Conservation (phyloP, 2,113 vertebrate genomes). For the Tapirus terrestris region DNA sequence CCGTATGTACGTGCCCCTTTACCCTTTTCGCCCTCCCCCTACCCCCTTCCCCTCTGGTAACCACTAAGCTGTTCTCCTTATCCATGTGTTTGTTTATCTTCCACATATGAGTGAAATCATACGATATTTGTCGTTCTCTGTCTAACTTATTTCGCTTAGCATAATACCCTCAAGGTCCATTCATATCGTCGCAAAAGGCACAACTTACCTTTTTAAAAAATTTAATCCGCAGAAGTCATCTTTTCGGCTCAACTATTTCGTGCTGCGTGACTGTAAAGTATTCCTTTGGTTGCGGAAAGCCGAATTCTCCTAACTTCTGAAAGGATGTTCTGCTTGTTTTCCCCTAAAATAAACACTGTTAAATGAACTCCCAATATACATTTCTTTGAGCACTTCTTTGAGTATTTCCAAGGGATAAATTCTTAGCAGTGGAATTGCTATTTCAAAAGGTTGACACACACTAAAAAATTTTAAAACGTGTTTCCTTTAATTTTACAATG, state of each 20-base stretch:
- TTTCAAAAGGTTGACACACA: background rate
- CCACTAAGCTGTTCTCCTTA: too few relatives aligned
- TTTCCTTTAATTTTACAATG: conserved; percentile 21
- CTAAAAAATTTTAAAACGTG: background rate
- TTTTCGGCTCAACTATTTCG: background rate
- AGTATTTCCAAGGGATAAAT: conserved; percentile 1
- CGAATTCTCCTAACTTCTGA: background rate
- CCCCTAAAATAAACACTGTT: background rate
- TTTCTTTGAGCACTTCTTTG: background rate
- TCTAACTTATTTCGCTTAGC: too few relatives aligned
- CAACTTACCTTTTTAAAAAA: background rate
- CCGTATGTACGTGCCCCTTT: too few relatives aligned
- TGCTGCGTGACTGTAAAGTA: background rate
- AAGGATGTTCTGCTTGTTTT: background rate
- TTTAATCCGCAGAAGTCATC: background rate
- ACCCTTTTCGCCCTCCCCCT: too few relatives aligned
- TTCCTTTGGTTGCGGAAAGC: background rate
- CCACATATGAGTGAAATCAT: too few relatives aligned
- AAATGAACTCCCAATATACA: background rate
- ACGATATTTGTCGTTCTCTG: too few relatives aligned
- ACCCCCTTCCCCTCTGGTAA: too few relatives aligned
- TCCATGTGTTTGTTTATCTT: too few relatives aligned
- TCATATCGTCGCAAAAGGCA: too few relatives aligned
- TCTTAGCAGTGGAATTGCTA: background rate
- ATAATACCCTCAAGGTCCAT: too few relatives aligned